Percentiles rank a stretch among this genome's conserved stretches.
Conservation (phyloP, 2,888 invertebrate genomes). For the Napeogenes inachia region DNA sequence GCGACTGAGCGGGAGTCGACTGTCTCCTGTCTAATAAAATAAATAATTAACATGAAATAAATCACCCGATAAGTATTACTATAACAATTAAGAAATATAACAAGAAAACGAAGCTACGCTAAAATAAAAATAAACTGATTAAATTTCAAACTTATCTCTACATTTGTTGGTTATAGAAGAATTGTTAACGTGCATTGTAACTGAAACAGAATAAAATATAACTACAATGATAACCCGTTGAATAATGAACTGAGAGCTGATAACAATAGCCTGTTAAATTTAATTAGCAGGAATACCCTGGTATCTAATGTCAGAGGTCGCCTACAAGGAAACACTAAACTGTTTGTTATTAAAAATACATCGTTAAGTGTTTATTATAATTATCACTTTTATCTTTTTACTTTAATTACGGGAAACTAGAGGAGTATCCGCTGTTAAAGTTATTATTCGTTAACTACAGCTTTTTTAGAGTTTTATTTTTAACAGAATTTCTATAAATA, state of each 20-base stretch:
- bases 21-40: conserved; percentile 1
- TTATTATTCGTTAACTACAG: background rate
- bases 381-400: conserved; percentile 60
- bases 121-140: background rate
- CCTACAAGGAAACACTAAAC: conserved; percentile 55
- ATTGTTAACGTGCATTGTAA: background rate
- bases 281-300: conserved; percentile 56
- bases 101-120: too few species aligned
- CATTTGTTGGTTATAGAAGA: too few species aligned
- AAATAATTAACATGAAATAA: too few species aligned
- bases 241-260: conserved; percentile 16
- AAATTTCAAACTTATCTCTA: too few species aligned
- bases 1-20: background rate
- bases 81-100: too few species aligned
- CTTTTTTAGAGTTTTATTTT: conserved; percentile 7
- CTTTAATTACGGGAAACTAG: conserved; percentile 60
- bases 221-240: background rate
- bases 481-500: too few species aligned
- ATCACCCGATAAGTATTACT: too few species aligned
- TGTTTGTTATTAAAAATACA: conserved; percentile 38
- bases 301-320: conserved; percentile 70
- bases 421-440: conserved; percentile 33
- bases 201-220: conserved; percentile 1
- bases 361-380: conserved; percentile 52
- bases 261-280: conserved; percentile 35